These are phyloP conservation scores for Chaunax sp. DNA, from an alignment of 2,797 vertebrate genomes.

Conservation along the genomic window DNA sequence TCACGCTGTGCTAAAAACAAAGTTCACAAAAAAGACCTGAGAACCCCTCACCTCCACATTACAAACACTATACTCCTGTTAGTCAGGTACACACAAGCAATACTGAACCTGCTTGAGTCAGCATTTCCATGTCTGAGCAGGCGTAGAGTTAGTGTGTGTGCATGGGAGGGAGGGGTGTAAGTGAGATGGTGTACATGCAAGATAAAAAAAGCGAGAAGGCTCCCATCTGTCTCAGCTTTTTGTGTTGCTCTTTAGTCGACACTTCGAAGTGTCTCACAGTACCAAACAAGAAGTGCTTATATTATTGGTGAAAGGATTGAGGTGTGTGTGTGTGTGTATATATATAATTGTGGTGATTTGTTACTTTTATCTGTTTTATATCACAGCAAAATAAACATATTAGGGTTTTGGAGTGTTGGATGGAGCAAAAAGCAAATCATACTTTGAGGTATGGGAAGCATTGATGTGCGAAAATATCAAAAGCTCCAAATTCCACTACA, in stretches of 20 bases:
- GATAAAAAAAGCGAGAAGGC: neutral
- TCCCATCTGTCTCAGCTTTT: neutral
- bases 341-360: neutral
- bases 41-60: constrained; percentile 40
- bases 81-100: constrained; percentile 37
- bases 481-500: too few species aligned
- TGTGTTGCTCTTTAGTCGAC: too few species aligned
- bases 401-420: neutral
- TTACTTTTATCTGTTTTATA: neutral
- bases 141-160: neutral
- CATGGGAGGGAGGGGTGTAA: neutral
- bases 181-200: neutral
- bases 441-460: too few species aligned
- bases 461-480: too few species aligned
- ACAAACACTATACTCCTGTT: constrained; percentile 43
- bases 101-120: constrained; percentile 41
- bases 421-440: too few species aligned
- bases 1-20: constrained; percentile 67
- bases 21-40: constrained; percentile 64
- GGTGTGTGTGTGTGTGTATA: too few species aligned
- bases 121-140: constrained; percentile 43
- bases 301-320: too few species aligned
- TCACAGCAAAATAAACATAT: neutral
- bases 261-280: neutral
- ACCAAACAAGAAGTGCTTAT: neutral